These are phyloP conservation scores for Microchrysa polita DNA, from an alignment of 2,888 invertebrate species.

Conservation along the genomic window DNA sequence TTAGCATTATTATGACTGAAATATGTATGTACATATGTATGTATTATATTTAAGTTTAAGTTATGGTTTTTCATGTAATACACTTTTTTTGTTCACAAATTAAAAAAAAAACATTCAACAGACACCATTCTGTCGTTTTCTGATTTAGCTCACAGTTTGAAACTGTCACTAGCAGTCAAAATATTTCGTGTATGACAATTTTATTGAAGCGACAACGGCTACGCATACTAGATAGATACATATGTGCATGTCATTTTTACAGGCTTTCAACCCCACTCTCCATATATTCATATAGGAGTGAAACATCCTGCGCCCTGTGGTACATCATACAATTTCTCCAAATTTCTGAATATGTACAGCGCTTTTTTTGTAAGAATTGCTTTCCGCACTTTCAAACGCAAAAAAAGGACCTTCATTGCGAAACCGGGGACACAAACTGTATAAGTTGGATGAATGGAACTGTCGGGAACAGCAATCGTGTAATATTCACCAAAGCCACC, in stretches of 20 bases:
- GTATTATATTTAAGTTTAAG: too few species aligned
- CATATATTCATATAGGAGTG: background rate
- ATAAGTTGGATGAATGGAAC: background rate
- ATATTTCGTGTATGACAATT: slow-evolving; percentile 40
- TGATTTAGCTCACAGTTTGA: slow-evolving; percentile 40
- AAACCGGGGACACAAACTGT: background rate
- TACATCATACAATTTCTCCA: slow-evolving; percentile 13
- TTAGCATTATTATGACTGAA: too few species aligned
- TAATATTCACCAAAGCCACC: slow-evolving; percentile 24
- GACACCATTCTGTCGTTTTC: slow-evolving; percentile 8
- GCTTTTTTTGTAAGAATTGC: background rate
- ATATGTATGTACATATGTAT: too few species aligned
- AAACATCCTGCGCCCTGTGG: slow-evolving; percentile 3
- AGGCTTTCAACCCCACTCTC: background rate
- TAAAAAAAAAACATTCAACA: too few species aligned
- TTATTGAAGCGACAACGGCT: slow-evolving; percentile 34
- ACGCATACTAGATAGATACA: slow-evolving; percentile 14
- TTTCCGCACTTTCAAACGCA: background rate
- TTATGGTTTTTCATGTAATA: too few species aligned
- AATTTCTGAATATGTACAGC: slow-evolving; percentile 7
- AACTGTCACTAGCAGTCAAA: slow-evolving; percentile 39
- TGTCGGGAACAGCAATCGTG: slow-evolving; percentile 27
- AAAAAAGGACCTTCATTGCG: background rate
- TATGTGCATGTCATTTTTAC: slow-evolving; percentile 33
- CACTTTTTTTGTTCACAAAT: too few species aligned